Evolutionary conservation across 2,113 vertebrate genomes (phyloP).

Genomic region (Chaetorhynchus papuensis): DNA sequence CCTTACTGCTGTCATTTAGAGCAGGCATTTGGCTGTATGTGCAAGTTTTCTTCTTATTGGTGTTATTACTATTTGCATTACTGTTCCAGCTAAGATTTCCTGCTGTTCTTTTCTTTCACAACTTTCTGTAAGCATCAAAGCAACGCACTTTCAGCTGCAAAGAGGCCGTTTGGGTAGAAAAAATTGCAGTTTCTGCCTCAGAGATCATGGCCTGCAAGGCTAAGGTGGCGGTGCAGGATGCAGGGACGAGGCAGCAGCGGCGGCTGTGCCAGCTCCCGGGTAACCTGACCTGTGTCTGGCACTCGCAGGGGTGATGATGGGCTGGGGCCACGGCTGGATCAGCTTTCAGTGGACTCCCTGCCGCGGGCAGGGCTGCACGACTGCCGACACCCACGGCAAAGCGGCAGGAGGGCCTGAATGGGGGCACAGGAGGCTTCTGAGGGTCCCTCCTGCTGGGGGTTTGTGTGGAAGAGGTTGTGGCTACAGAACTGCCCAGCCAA

Average conservation of each 20-base stretch:
- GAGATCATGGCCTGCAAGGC: neutral
- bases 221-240: rapidly evolving
- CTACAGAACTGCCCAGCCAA: rapidly evolving
- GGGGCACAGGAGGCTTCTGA: neutral
- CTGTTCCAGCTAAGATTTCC: neutral
- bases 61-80: neutral
- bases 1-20: neutral
- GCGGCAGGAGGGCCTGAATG: rapidly evolving
- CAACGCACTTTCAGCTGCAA: neutral
- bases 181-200: neutral
- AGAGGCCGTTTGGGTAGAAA: rapidly evolving
- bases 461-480: neutral
- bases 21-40: neutral
- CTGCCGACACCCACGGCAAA: rapidly evolving
- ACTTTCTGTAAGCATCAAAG: neutral
- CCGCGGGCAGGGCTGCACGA: neutral
- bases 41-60: neutral
- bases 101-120: neutral
- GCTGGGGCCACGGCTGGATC: rapidly evolving
- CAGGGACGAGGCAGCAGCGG: neutral
- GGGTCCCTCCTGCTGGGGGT: neutral
- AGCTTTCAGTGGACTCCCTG: neutral
- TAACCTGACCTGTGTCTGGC: rapidly evolving
- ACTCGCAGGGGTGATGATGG: rapidly evolving
- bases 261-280: neutral